Percentiles rank a stretch among this genome's conserved stretches.
phyloP scores from a whole-genome alignment of 2,797 vertebrate species.

The Anguilla megastoma region DNA sequence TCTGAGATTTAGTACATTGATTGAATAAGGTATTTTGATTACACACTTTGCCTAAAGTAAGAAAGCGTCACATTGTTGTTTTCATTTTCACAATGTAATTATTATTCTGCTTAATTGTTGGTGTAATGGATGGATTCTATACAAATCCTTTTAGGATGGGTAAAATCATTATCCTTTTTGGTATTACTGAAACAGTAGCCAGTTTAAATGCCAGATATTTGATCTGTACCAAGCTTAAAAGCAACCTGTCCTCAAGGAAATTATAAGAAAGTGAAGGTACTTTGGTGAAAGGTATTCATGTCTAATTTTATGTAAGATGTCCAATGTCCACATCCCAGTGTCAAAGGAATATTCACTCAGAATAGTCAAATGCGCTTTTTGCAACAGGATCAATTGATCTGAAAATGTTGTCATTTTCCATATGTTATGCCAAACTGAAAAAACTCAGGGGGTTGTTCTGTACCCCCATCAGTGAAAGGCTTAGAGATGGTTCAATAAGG shows the following conservation, averaged over 20 bases:
- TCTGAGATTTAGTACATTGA: neutral
- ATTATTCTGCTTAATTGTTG: neutral
- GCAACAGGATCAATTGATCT: neutral
- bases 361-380: too few relatives aligned
- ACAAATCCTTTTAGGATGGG: neutral
- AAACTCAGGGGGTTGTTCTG: neutral
- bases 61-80: neutral
- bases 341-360: neutral
- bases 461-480: neutral
- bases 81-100: neutral
- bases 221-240: too few relatives aligned
- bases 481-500: neutral
- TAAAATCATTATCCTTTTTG: neutral
- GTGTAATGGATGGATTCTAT: neutral
- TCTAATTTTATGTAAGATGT: neutral
- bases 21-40: neutral
- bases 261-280: neutral
- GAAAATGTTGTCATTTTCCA: neutral
- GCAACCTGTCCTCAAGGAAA: neutral
- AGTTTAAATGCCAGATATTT: slow-evolving; percentile 16
- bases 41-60: neutral
- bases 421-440: neutral
- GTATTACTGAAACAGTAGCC: neutral
- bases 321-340: neutral
- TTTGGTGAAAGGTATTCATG: neutral